Conservation (phyloP, 2,888 invertebrate species). For the Troilus luridus region DNA sequence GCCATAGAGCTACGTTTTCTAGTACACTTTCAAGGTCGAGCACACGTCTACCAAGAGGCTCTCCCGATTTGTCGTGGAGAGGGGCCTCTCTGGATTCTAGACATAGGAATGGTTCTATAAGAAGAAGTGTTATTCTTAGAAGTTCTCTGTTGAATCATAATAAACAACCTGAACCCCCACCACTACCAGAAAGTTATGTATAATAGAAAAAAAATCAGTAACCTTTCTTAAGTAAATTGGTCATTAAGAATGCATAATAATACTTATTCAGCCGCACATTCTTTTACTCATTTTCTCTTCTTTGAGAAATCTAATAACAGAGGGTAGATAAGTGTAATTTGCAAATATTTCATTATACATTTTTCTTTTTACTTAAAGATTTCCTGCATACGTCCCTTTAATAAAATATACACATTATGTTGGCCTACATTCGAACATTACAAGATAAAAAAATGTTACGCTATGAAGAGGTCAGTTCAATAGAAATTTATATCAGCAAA, state of each 20-base stretch:
- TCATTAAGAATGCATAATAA: neutral
- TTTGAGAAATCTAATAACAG: neutral
- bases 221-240: neutral
- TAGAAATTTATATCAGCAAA: neutral
- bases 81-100: conserved; percentile 65
- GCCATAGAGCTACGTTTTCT: conserved; percentile 65
- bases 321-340: neutral
- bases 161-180: conserved; percentile 67
- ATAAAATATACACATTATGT: too few relatives aligned
- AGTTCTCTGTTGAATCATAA: conserved; percentile 64
- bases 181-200: conserved; percentile 68
- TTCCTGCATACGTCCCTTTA: neutral
- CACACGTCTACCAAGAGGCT: conserved; percentile 63
- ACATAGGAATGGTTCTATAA: conserved; percentile 69
- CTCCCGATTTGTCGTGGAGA: conserved; percentile 65
- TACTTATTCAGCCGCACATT: neutral
- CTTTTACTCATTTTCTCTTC: neutral
- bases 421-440: neutral
- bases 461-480: neutral
- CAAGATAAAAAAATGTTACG: neutral
- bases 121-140: conserved; percentile 72
- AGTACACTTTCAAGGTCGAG: conserved; percentile 65
- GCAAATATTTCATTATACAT: neutral
- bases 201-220: neutral
- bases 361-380: neutral